A percentile compares a stretch with the other conserved stretches of the same genome.
phyloP scores from a whole-genome alignment of 2,888 invertebrate species.

The Tipula helvola region DNA sequence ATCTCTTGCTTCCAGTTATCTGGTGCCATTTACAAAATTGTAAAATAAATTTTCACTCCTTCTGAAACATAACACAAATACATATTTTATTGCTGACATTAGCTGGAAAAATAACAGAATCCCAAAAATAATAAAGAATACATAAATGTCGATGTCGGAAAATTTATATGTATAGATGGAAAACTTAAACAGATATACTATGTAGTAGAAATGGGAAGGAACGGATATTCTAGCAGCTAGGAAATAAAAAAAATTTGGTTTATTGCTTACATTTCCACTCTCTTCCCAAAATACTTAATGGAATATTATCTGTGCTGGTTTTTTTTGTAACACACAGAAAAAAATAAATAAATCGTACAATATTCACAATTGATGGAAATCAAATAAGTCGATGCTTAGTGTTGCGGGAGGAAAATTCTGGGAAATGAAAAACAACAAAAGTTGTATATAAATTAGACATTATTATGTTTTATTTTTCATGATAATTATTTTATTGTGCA shows the following conservation, averaged over 20 bases:
- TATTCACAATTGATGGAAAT: neutral
- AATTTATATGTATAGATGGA: neutral
- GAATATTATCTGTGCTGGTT: neutral
- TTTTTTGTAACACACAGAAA: neutral
- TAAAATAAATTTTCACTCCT: neutral
- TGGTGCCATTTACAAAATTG: neutral
- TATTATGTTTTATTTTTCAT: neutral
- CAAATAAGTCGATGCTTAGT: neutral
- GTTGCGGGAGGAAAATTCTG: neutral
- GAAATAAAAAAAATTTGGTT: neutral
- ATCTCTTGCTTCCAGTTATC: neutral
- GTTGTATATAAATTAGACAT: neutral
- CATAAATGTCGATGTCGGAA: neutral
- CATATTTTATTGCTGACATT: conserved; percentile 4
- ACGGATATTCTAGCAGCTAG: neutral
- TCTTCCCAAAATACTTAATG: neutral
- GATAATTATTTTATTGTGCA: neutral
- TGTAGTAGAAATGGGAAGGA: neutral
- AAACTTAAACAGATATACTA: neutral
- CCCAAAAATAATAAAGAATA: neutral
- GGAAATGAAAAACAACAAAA: neutral
- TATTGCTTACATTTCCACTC: neutral
- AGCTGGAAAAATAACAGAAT: neutral
- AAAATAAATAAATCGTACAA: neutral
- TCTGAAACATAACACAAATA: neutral